Conservation (phyloP, 1,140 invertebrate species). For the Tetramorium simillimum region DNA sequence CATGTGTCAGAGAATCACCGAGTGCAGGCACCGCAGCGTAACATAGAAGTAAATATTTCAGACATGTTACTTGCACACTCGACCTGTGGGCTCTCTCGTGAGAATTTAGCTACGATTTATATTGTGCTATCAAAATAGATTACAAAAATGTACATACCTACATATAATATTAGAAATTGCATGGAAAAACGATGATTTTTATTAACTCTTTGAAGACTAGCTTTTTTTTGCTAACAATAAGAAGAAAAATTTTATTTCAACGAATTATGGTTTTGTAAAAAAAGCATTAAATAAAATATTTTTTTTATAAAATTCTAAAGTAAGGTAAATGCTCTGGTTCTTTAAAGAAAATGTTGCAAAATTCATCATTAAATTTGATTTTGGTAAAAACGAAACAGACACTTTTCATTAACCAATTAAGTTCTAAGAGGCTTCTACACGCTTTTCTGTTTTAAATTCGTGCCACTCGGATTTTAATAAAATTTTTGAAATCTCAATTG, state of each 20-base stretch:
- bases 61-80: constrained; percentile 60
- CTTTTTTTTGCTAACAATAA: too few relatives aligned
- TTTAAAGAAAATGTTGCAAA: background rate
- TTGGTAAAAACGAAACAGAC: background rate
- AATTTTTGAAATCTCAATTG: background rate
- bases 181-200: background rate
- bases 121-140: background rate
- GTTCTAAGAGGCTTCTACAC: too few relatives aligned
- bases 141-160: background rate
- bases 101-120: background rate
- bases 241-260: too few relatives aligned
- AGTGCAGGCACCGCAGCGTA: constrained; percentile 61
- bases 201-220: too few relatives aligned
- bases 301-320: too few relatives aligned
- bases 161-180: background rate
- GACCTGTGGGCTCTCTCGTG: constrained; percentile 61
- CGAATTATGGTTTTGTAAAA: too few relatives aligned
- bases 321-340: too few relatives aligned
- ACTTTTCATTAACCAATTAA: background rate
- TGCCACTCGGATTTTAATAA: background rate
- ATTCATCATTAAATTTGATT: background rate
- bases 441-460: background rate
- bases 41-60: constrained; percentile 75
- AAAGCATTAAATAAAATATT: too few relatives aligned
- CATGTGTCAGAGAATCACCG: constrained; percentile 77